Percentiles rank a stretch among this genome's conserved stretches.
Evolutionary conservation across 2,113 vertebrate species (phyloP).

Genomic region (Gymnocephalus cernua): DNA sequence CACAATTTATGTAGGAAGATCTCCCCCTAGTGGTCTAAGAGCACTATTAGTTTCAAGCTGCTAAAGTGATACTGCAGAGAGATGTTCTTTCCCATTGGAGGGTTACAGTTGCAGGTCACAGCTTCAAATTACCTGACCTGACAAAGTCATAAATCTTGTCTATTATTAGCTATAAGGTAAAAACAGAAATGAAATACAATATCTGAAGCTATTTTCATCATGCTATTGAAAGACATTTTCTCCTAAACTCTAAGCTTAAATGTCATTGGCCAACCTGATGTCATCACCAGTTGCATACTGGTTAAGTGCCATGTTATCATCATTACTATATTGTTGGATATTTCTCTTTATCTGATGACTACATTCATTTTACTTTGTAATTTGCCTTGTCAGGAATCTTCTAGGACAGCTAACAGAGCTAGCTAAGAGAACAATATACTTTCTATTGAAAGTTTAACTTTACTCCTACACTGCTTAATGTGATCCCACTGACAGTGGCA

Average conservation of each 20-base stretch:
- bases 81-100: conserved; percentile 53
- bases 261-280: conserved; percentile 48
- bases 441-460: conserved; percentile 1
- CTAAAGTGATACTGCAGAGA: conserved; percentile 53
- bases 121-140: conserved; percentile 72
- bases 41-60: conserved; percentile 32
- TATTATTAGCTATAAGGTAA: conserved; percentile 77
- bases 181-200: conserved; percentile 75
- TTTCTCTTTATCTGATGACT: conserved; percentile 14
- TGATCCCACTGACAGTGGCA: conserved; percentile 4
- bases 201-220: conserved; percentile 62
- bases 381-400: neutral
- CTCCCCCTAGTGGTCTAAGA: conserved; percentile 82
- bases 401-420: neutral
- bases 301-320: conserved; percentile 22
- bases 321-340: neutral
- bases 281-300: conserved; percentile 40
- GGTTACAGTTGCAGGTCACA: conserved; percentile 70
- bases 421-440: neutral
- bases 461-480: neutral
- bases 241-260: conserved; percentile 52
- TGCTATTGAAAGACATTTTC: conserved; percentile 61
- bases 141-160: conserved; percentile 72
- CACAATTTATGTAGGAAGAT: conserved; percentile 76
- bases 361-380: neutral